Percentiles rank a stretch among this genome's conserved stretches.
These are phyloP conservation scores for Phaenicophaeus curvirostris DNA, from an alignment of 2,797 vertebrate species.

Conservation along the genomic window DNA sequence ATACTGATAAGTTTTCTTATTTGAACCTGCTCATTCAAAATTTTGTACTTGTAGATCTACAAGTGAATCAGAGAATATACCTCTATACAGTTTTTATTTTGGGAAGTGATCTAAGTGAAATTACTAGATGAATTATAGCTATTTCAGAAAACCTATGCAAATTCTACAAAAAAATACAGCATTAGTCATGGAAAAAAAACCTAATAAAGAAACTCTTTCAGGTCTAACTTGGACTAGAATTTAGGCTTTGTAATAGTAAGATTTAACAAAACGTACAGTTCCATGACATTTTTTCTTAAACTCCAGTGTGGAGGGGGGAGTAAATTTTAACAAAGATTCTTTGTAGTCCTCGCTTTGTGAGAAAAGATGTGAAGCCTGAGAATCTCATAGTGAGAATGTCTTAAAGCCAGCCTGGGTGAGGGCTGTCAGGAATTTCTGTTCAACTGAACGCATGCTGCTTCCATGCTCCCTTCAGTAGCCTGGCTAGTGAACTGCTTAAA, in stretches of 20 bases:
- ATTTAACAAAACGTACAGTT: conserved; percentile 8
- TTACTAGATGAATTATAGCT: neutral
- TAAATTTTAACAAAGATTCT: conserved; percentile 11
- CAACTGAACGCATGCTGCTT: neutral
- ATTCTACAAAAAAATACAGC: neutral
- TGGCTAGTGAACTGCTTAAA: neutral
- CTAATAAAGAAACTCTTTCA: neutral
- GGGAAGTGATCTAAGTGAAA: neutral
- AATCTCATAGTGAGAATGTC: neutral
- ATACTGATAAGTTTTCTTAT: neutral
- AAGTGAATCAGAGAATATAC: neutral
- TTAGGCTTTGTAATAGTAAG: neutral
- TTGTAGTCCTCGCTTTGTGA: conserved; percentile 6
- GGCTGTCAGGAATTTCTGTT: neutral
- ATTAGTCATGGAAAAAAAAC: neutral
- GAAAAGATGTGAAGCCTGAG: neutral
- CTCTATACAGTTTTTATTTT: neutral
- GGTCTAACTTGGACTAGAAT: neutral
- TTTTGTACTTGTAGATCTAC: neutral
- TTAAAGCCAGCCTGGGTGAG: neutral
- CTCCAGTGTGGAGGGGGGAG: neutral
- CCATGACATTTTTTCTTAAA: conserved; percentile 13
- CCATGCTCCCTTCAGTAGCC: neutral
- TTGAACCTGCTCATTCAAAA: neutral
- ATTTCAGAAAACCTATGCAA: conserved; percentile 3